Evolutionary conservation across 1,140 invertebrate species (phyloP).

Genomic region (Cecropterus lyciades): DNA sequence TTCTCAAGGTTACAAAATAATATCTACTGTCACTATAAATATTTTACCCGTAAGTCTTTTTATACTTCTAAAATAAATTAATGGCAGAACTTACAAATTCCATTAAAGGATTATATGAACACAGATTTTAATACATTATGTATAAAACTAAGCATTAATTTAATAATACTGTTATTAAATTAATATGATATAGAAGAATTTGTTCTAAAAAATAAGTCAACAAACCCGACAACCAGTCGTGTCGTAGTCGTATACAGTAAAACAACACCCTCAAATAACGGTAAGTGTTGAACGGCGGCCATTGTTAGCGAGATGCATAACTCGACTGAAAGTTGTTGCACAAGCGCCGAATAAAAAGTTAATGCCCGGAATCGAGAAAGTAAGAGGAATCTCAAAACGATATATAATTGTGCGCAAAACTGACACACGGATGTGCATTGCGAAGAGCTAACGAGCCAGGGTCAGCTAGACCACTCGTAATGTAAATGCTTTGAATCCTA

Average conservation of each 20-base stretch:
- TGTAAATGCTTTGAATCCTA: background rate
- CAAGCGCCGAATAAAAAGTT: conserved; percentile 33
- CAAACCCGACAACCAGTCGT: background rate
- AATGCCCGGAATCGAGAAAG: conserved; percentile 32
- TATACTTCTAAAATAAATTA: no score
- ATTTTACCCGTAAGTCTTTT: no score
- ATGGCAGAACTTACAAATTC: no score
- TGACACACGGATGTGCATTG: conserved; percentile 7
- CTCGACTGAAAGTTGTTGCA: conserved; percentile 33
- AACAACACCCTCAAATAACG: conserved; percentile 13
- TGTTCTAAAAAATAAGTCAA: no score
- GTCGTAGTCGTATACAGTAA: background rate
- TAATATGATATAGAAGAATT: no score
- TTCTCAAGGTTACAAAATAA: no score
- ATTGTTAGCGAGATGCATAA: conserved; percentile 33
- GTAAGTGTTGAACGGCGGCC: conserved; percentile 18
- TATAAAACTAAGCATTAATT: no score
- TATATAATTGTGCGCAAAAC: conserved; percentile 30
- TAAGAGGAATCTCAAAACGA: conserved; percentile 35
- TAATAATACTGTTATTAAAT: background rate
- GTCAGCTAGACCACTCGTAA: background rate
- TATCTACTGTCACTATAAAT: no score
- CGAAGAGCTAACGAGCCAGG: background rate
- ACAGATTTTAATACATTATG: no score
- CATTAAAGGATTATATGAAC: no score